Percentiles rank a stretch among this genome's conserved stretches.
These are phyloP conservation scores for Menura novaehollandiae DNA, from an alignment of 2,113 vertebrate species.

Conservation along the genomic window DNA sequence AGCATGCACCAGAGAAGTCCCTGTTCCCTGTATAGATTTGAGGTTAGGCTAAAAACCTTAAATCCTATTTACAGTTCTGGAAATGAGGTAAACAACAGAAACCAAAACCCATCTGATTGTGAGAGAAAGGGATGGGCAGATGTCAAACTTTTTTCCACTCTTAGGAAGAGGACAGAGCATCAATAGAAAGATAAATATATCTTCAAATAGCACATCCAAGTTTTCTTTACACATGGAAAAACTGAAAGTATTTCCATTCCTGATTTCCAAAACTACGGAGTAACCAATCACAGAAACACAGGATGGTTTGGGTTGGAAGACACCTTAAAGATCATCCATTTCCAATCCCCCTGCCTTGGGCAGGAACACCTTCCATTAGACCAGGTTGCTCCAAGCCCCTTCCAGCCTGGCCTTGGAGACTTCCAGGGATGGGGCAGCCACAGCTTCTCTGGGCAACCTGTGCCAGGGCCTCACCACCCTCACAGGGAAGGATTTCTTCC, in stretches of 20 bases:
- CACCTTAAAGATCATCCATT: neutral
- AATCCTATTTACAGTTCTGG: neutral
- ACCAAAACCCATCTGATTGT: neutral
- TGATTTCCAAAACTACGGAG: neutral
- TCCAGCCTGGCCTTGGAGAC: neutral
- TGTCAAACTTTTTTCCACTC: neutral
- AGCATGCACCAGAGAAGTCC: neutral
- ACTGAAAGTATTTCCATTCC: neutral
- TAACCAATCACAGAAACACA: neutral
- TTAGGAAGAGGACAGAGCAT: neutral
- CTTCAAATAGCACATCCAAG: neutral
- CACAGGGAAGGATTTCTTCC: neutral
- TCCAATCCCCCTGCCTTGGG: neutral
- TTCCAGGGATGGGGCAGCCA: neutral
- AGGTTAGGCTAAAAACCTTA: neutral
- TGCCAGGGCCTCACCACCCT: neutral
- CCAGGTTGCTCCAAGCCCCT: neutral
- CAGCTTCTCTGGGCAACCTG: neutral
- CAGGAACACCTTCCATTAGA: neutral
- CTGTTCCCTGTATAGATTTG: neutral
- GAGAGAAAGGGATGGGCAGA: neutral
- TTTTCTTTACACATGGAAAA: neutral
- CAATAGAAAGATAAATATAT: neutral
- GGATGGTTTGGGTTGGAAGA: neutral
- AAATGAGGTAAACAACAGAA: neutral